These are phyloP conservation scores for Momotus momota DNA, from an alignment of 2,797 vertebrate species.

Conservation along the genomic window DNA sequence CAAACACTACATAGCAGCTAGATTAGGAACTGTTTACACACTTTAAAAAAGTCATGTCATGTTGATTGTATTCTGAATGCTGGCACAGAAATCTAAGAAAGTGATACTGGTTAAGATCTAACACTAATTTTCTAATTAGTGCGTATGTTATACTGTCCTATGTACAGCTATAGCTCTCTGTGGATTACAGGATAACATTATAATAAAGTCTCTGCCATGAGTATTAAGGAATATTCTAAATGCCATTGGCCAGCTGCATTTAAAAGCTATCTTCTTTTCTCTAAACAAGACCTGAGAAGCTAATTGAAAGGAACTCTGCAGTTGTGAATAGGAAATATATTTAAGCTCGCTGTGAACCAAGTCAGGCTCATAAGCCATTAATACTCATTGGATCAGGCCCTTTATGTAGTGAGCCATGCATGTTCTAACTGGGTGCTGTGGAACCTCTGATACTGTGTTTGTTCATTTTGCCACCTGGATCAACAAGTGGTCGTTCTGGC, in stretches of 20 bases:
- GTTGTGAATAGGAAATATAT: background rate
- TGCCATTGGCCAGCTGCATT: background rate
- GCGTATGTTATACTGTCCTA: background rate
- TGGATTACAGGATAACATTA: background rate
- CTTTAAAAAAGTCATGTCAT: background rate
- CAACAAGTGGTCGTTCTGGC: constrained; percentile 28
- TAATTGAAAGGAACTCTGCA: background rate
- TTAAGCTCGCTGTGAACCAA: background rate
- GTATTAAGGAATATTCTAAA: background rate
- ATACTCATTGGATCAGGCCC: background rate
- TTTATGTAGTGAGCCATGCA: background rate
- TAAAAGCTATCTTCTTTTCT: background rate
- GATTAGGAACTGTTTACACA: background rate
- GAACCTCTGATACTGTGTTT: background rate
- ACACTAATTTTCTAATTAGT: background rate
- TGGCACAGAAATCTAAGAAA: background rate
- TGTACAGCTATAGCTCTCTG: background rate
- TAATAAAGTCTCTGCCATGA: background rate
- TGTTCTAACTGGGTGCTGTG: background rate
- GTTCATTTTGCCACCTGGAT: constrained; percentile 33
- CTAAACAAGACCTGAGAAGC: background rate
- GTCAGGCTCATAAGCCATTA: background rate
- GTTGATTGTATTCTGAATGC: background rate
- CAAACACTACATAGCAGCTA: background rate
- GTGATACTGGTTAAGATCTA: background rate